Percentiles rank a stretch among this genome's conserved stretches.
phyloP scores from a whole-genome alignment of 2,113 vertebrate species.

The Euleptes europaea region DNA sequence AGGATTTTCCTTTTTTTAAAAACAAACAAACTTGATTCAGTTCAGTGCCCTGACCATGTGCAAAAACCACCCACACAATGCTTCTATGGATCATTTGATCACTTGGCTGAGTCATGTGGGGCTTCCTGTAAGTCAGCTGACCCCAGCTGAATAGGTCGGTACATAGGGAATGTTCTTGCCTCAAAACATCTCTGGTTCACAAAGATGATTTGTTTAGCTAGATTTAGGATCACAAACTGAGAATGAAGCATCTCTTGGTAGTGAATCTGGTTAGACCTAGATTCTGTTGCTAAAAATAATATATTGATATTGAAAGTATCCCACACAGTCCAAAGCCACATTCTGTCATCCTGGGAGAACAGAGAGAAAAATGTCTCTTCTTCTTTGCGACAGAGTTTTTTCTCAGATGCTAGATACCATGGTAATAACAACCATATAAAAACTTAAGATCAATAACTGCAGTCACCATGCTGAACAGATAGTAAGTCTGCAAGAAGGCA shows the following conservation, averaged over 20 bases:
- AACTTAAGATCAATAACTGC: background rate
- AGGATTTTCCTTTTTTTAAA: background rate
- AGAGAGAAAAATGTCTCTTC: background rate
- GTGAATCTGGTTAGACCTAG: conserved; percentile 9
- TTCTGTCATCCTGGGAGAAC: conserved; percentile 20
- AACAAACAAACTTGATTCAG: too few species aligned
- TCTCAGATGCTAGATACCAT: background rate
- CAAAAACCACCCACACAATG: too few species aligned
- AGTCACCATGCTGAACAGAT: background rate
- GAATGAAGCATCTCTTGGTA: conserved; percentile 1
- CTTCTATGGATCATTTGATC: too few species aligned
- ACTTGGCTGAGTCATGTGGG: too few species aligned
- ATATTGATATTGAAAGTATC: conserved; percentile 12
- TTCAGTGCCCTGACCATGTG: too few species aligned
- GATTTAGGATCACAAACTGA: background rate
- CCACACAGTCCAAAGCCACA: conserved; percentile 20
- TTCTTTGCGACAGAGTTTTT: background rate
- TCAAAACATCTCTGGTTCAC: background rate
- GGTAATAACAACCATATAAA: conserved; percentile 6
- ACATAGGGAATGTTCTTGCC: background rate
- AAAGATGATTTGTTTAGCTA: background rate
- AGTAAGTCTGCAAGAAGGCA: background rate
- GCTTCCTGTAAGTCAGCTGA: too few species aligned
- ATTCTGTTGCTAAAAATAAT: conserved; percentile 28
- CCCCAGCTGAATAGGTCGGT: background rate